phyloP scores from a whole-genome alignment of 2,888 invertebrate species.

The Diarsia mendica region DNA sequence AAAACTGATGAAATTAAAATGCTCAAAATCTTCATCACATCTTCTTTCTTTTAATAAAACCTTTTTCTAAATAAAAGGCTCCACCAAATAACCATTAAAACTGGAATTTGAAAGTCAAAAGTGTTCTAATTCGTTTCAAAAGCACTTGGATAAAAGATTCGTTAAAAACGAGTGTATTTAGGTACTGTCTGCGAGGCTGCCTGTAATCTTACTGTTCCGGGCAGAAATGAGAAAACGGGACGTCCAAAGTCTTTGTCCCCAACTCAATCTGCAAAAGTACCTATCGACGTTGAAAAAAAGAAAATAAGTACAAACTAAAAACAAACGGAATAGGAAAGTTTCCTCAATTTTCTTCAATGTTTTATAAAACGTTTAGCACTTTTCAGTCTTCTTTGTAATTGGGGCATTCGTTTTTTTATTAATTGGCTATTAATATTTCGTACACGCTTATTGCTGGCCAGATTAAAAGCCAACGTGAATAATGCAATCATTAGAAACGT shows the following conservation, averaged over 20 bases:
- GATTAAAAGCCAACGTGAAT: neutral
- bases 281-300: conserved; percentile 31
- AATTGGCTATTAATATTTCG: conserved; percentile 29
- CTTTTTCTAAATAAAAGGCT: conserved; percentile 3
- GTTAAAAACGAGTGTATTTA: conserved; percentile 27
- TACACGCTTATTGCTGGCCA: neutral
- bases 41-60: neutral
- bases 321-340: conserved; percentile 36
- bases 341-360: conserved; percentile 38
- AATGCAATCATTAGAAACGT: conserved; percentile 29
- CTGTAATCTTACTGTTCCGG: conserved; percentile 38
- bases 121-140: conserved; percentile 30
- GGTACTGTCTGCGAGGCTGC: conserved; percentile 19
- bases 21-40: neutral
- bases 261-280: conserved; percentile 50
- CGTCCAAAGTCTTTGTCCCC: conserved; percentile 30
- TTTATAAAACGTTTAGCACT: conserved; percentile 34
- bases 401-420: conserved; percentile 11
- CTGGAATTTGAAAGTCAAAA: conserved; percentile 11
- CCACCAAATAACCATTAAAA: conserved; percentile 24
- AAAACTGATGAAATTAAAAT: neutral
- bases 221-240: conserved; percentile 47
- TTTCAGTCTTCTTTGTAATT: conserved; percentile 41
- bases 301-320: conserved; percentile 23
- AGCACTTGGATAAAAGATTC: conserved; percentile 21